These are phyloP conservation scores for Neolamprologus cancellatus DNA, from an alignment of 2,113 vertebrate genomes.

Conservation along the genomic window DNA sequence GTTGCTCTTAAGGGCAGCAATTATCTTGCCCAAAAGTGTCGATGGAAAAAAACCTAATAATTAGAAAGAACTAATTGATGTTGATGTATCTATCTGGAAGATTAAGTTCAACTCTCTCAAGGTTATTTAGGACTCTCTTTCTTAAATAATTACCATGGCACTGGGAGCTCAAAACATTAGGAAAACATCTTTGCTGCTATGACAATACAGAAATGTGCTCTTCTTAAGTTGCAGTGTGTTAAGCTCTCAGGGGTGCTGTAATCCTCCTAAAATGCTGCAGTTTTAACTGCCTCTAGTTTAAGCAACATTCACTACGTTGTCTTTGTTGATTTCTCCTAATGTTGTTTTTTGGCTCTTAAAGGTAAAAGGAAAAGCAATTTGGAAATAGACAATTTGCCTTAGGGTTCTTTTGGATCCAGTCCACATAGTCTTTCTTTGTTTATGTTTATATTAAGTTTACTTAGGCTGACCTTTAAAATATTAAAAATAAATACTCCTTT, in stretches of 20 bases:
- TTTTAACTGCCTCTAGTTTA: neutral
- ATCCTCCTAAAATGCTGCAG: neutral
- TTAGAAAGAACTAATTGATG: constrained; percentile 27
- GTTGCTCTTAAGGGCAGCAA: constrained; percentile 16
- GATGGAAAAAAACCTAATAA: neutral
- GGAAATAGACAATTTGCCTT: neutral
- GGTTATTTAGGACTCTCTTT: neutral
- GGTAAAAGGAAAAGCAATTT: neutral
- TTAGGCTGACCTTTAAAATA: neutral
- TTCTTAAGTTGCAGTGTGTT: neutral
- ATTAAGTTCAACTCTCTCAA: constrained; percentile 4
- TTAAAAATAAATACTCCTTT: neutral
- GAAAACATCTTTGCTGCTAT: neutral
- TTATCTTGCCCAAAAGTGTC: neutral
- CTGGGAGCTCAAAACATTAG: neutral
- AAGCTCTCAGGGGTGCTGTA: neutral
- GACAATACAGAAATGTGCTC: neutral
- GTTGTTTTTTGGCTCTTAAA: neutral
- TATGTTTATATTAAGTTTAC: neutral
- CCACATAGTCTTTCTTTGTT: neutral
- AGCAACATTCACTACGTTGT: neutral
- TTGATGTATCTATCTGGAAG: neutral
- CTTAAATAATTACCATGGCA: neutral
- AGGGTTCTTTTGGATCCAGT: neutral
- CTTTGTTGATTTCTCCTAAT: neutral